Evolutionary conservation across 1,140 invertebrate genomes (phyloP).

Genomic region (Papilio polyxenes): DNA sequence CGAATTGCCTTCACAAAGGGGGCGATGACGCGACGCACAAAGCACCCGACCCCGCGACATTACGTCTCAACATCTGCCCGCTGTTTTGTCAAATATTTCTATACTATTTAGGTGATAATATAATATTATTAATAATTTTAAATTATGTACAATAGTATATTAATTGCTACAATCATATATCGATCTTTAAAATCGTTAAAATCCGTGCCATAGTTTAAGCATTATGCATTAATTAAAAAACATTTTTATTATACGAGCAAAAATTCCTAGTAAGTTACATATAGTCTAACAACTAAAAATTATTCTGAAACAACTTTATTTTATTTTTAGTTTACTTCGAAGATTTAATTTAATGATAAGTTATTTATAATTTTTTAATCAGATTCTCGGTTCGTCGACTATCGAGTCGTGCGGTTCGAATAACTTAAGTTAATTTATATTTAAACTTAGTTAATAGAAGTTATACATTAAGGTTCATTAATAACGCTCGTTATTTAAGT

Average conservation of each 20-base stretch:
- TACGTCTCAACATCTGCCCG: conserved; percentile 31
- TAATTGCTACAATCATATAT: neutral
- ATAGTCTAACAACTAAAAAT: no score
- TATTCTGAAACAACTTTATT: neutral
- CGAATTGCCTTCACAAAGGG: conserved; percentile 64
- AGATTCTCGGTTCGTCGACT: conserved; percentile 3
- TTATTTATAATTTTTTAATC: neutral
- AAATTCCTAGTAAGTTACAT: neutral
- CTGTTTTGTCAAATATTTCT: conserved; percentile 19
- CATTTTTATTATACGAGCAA: neutral
- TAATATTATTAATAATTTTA: neutral
- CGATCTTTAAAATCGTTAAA: neutral
- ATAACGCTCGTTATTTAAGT: conserved; percentile 35
- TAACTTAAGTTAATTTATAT: conserved; percentile 19
- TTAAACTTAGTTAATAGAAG: conserved; percentile 15
- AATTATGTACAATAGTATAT: no score
- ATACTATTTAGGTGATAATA: neutral
- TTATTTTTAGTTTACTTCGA: neutral
- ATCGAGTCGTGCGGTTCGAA: conserved; percentile 7
- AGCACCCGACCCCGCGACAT: conserved; percentile 49
- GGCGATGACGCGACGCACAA: conserved; percentile 57
- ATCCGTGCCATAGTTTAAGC: neutral
- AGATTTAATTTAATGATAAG: neutral
- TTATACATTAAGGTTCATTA: conserved; percentile 37
- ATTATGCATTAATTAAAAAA: neutral